Evolutionary conservation across 2,113 vertebrate genomes (phyloP).

Genomic region (Motacilla tschutschensis): DNA sequence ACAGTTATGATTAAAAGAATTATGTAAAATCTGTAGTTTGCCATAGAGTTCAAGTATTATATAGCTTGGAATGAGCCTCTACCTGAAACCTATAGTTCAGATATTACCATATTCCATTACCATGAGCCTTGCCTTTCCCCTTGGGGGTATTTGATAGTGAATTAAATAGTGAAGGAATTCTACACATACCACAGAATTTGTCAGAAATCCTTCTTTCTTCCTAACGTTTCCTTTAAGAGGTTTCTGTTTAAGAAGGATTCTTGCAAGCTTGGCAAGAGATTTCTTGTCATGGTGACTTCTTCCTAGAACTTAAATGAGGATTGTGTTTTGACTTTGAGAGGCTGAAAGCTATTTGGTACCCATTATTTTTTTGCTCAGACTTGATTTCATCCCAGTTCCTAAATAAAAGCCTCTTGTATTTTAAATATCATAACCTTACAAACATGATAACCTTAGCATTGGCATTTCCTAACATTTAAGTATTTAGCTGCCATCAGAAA

Average conservation of each 20-base stretch:
- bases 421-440: conserved; percentile 37
- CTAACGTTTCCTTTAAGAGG: not conserved
- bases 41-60: not conserved
- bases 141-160: not conserved
- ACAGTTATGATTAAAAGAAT: not conserved
- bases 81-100: not conserved
- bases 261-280: not conserved
- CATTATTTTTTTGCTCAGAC: not conserved
- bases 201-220: not conserved
- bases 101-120: not conserved
- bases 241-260: not conserved
- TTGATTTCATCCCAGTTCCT: not conserved
- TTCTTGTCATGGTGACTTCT: not conserved
- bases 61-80: not conserved
- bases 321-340: not conserved
- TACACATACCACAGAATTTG: not conserved
- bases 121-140: not conserved
- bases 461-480: conserved; percentile 32
- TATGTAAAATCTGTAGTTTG: not conserved
- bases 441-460: conserved; percentile 9
- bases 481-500: not conserved
- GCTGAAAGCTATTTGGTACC: not conserved
- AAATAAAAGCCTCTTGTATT: not conserved
- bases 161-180: not conserved
- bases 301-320: not conserved